Percentiles rank a stretch among this genome's conserved stretches.
Conservation (phyloP, 2,797 vertebrate genomes). For the Mormyrus proboscirostris region DNA sequence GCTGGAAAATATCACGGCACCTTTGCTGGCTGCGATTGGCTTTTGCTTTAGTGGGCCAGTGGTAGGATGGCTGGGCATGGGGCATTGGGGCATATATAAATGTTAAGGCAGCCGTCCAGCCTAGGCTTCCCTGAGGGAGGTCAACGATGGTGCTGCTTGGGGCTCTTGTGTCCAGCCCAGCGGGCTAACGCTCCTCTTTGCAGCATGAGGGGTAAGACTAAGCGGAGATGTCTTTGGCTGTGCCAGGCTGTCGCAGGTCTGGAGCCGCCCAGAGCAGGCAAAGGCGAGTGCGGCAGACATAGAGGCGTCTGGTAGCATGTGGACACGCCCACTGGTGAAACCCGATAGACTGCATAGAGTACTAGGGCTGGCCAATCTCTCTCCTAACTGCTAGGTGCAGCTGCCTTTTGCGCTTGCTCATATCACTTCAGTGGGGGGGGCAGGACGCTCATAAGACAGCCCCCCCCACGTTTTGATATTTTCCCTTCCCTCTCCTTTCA, state of each 20-base stretch:
- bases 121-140: background rate
- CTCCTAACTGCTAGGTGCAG: conserved; percentile 39
- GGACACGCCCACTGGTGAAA: conserved; percentile 68
- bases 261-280: conserved; percentile 35
- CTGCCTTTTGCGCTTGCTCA: background rate
- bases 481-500: background rate
- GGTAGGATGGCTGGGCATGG: background rate
- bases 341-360: conserved; percentile 60
- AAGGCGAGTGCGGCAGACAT: conserved; percentile 47
- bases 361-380: conserved; percentile 25
- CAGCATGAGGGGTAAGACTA: background rate
- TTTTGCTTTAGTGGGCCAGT: background rate
- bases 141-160: background rate
- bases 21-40: background rate
- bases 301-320: conserved; percentile 62
- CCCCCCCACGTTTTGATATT: conserved; percentile 26
- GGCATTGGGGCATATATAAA: background rate
- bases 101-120: background rate
- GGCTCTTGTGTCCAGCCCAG: background rate
- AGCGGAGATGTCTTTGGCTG: conserved; percentile 41
- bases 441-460: background rate
- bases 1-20: background rate
- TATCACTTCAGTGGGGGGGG: background rate
- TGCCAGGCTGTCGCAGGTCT: conserved; percentile 51
- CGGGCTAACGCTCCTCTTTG: background rate